These are phyloP conservation scores for Hippocampus barbouri DNA, from an alignment of 2,113 vertebrate species.

Conservation along the genomic window DNA sequence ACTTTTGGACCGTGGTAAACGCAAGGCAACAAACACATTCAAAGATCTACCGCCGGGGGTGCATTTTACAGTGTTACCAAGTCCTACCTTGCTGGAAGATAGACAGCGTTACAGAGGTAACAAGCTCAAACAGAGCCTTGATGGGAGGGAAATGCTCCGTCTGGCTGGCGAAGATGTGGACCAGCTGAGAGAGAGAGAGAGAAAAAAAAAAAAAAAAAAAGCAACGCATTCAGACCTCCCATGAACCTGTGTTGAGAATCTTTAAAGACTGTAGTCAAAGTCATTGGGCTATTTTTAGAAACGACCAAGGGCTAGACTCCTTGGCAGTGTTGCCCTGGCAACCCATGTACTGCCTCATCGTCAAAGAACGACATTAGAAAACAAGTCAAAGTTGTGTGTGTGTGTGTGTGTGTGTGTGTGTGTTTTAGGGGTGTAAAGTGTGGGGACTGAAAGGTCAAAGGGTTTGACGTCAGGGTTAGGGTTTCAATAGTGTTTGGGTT, in stretches of 20 bases:
- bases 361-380: neutral
- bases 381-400: neutral
- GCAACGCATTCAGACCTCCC: conserved; percentile 28
- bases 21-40: conserved; percentile 14
- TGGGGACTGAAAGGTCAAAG: neutral
- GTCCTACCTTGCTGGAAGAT: conserved; percentile 98
- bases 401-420: no score
- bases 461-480: no score
- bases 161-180: conserved; percentile 97
- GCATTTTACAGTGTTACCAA: conserved; percentile 29
- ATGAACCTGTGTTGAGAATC: neutral
- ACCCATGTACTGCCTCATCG: neutral
- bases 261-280: neutral
- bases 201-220: conserved; percentile 14
- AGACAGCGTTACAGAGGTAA: conserved; percentile 94
- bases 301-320: neutral
- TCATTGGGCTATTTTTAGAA: neutral
- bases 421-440: neutral
- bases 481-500: no score
- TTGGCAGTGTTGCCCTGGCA: neutral
- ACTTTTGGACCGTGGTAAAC: conserved; percentile 15
- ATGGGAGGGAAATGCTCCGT: conserved; percentile 94
- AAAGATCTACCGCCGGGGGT: conserved; percentile 18
- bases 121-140: conserved; percentile 95
- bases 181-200: conserved; percentile 84